phyloP scores from a whole-genome alignment of 2,113 vertebrate genomes.

The Tonatia bakeri region DNA sequence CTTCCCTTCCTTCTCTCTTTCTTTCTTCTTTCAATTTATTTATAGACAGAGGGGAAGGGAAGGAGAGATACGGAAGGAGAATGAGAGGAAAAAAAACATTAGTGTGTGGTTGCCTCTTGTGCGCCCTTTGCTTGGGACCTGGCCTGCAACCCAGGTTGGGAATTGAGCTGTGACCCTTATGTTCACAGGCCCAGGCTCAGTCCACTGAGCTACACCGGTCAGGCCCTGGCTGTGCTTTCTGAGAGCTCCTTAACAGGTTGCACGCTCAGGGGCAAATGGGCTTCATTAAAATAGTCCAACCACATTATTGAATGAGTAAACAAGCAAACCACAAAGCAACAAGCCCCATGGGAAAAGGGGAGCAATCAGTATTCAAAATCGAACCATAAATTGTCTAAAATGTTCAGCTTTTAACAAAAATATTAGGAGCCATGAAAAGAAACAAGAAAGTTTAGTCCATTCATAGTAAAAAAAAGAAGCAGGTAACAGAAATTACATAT shows the following conservation, averaged over 20 bases:
- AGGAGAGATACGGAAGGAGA: too few species aligned
- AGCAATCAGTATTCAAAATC: background rate
- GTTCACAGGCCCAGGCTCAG: too few species aligned
- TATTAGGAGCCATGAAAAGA: background rate
- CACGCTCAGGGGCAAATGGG: background rate
- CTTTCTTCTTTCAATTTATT: too few species aligned
- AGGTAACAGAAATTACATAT: background rate
- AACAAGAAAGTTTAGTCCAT: background rate
- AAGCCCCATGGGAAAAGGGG: background rate
- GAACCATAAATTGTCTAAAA: background rate
- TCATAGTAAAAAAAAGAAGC: background rate
- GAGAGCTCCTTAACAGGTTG: background rate
- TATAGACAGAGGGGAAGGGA: too few species aligned
- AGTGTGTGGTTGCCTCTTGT: too few species aligned
- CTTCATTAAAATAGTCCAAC: background rate
- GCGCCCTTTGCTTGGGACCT: too few species aligned
- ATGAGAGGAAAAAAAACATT: too few species aligned
- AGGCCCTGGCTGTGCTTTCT: background rate
- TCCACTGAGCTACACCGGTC: too few species aligned
- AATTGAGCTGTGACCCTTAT: too few species aligned
- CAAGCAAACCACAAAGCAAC: background rate
- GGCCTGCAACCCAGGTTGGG: too few species aligned
- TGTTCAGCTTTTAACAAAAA: background rate
- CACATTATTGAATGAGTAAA: background rate
- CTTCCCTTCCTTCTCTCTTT: background rate